Percentiles rank a stretch among this genome's conserved stretches.
Evolutionary conservation across 1,140 invertebrate species (phyloP).

Genomic region (Lasaia peninsularis): DNA sequence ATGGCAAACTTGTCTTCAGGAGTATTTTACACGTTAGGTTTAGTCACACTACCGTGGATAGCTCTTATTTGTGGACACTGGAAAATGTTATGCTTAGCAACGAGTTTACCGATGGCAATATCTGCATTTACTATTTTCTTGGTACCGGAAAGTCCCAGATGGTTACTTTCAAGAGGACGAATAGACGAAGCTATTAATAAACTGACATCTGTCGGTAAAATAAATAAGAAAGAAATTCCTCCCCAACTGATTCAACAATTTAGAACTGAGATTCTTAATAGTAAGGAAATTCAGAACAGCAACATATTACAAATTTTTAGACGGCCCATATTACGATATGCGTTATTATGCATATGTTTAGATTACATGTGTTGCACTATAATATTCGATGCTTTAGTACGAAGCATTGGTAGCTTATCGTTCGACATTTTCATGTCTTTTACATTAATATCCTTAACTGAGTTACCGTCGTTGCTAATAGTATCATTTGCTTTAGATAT

Average conservation of each 20-base stretch:
- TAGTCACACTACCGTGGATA: constrained; percentile 80
- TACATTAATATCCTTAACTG: constrained; percentile 52
- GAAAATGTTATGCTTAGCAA: constrained; percentile 81
- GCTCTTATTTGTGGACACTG: constrained; percentile 83
- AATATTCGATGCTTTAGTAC: constrained; percentile 51
- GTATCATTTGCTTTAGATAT: constrained; percentile 56
- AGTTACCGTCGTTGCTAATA: constrained; percentile 51
- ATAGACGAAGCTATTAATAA: constrained; percentile 81
- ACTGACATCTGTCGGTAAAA: constrained; percentile 47
- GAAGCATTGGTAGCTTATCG: constrained; percentile 47
- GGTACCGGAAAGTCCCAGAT: constrained; percentile 85
- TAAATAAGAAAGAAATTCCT: constrained; percentile 53
- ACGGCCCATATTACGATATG: constrained; percentile 38
- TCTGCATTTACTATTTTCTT: constrained; percentile 74
- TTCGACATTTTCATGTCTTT: constrained; percentile 62
- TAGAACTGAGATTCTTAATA: constrained; percentile 32
- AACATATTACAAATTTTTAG: constrained; percentile 44
- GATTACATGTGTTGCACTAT: constrained; percentile 46
- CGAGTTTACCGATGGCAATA: constrained; percentile 61
- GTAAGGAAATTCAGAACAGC: constrained; percentile 28
- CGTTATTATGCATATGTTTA: constrained; percentile 49
- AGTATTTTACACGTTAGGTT: constrained; percentile 81
- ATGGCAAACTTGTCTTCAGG: constrained; percentile 80
- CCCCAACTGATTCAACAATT: constrained; percentile 48
- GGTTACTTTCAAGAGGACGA: constrained; percentile 82